Evolutionary conservation across 2,888 invertebrate genomes (phyloP), one percentile per base, ranked within the genome.

Genomic region (Protodeltote pygarga): DNA sequence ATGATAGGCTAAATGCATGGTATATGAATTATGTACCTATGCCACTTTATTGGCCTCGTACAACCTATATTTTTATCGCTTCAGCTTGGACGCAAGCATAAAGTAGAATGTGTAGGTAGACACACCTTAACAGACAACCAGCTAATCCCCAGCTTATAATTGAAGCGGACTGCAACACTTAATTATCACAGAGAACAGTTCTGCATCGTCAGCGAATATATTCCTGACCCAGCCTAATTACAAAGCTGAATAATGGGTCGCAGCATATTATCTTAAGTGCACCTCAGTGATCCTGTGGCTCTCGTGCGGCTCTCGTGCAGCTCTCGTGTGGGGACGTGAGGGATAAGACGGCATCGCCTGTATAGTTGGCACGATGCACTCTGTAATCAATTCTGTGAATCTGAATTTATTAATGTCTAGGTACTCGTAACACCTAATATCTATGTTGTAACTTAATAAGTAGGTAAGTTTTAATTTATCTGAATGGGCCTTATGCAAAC

Each of bases 111-210:
- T n/a, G n/a, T n/a, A n/a, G n/a, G n/a, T n/a, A n/a, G n/a, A n/a
- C n/a, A n/a, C n/a, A n/a, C n/a, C n/a, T n/a, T n/a, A n/a, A n/a
- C n/a, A n/a, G n/a, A n/a, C n/a, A 64, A 59, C 69, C 54, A 52
- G 47, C 45, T 67, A 70, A 72, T 64, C 60, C 55, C 57, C 25
- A 53, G 39, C 61, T 62, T 57, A 69, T 67, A 51, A 66, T 65
- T 65, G 65, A 63, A 62, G 38, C 44, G 28, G 31, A 16, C 37
- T 57, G 50, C 49, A 48, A 27, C 41, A 34, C 60, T 72, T 65
- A 51, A 64, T 68, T 70, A 68, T 45, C 41, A 38, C 44, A 21
- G 24, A 28, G 23, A 46, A 21, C 29, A 27, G 31, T 24, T 23
- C 34, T 25, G 5, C 25, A 14, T 14, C 27, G 32, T 34, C 64